These are phyloP conservation scores for Hydrolagus colliei DNA, from an alignment of 2,797 vertebrate genomes.

Conservation along the genomic window DNA sequence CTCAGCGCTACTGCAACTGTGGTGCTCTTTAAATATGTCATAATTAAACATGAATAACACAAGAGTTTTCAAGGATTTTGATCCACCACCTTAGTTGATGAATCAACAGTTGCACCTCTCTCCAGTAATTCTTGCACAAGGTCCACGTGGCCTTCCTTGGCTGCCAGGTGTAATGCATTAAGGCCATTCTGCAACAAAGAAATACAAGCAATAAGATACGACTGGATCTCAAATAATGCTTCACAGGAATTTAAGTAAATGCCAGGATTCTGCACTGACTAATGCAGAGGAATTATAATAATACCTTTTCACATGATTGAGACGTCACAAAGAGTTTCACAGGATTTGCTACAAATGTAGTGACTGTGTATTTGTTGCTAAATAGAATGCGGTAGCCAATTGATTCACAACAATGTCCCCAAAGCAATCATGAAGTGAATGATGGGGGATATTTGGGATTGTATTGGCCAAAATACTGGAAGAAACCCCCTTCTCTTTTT, in stretches of 20 bases:
- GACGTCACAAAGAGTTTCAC: no score
- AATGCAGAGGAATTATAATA: neutral
- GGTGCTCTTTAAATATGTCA: neutral
- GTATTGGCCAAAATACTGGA: no score
- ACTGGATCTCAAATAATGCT: neutral
- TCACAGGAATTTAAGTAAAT: neutral
- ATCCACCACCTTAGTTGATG: slow-evolving; percentile 79
- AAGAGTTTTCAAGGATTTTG: neutral
- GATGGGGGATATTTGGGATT: no score
- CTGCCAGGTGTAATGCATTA: slow-evolving; percentile 90
- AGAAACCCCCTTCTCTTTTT: no score
- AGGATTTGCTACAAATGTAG: no score
- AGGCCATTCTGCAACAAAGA: slow-evolving; percentile 83
- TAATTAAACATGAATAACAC: no score
- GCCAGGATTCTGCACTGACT: neutral
- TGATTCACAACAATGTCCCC: no score
- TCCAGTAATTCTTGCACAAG: slow-evolving; percentile 90
- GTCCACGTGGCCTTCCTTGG: slow-evolving; percentile 91
- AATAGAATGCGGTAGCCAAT: no score
- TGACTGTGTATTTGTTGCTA: no score
- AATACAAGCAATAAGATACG: neutral
- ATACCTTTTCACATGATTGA: no score
- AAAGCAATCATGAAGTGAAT: no score
- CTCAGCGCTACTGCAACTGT: no score
- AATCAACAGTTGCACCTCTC: slow-evolving; percentile 80